Base-by-base conservation (phyloP, 1,140 invertebrate genomes). In the Scaptomyza graminum region DNA sequence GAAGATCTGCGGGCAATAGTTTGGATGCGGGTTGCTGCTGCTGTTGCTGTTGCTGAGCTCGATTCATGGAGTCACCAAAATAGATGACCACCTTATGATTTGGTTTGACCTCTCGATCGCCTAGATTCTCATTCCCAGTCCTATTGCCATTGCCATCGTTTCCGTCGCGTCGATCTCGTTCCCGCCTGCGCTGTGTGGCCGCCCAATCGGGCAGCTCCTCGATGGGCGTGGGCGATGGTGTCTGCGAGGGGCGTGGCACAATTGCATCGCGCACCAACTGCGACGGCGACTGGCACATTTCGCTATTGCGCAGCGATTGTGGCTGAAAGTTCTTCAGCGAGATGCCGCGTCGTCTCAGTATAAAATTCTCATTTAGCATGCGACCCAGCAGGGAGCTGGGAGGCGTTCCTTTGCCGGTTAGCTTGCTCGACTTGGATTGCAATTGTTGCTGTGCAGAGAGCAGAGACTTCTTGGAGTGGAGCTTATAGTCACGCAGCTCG, bases 21-120 rank as follows among this genome's bases (percentile, higher is more conserved):
- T 59, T 59, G 34, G 49, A 55, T 51, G 60, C 43, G 57, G 59
- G 5, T 31, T 31, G 37, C 34, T n/a, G 52, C 15, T 31, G 39
- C 61, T 44, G 47, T n/a, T 59, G 60, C 39, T 25, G 62, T 39
- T 46, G 64, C 37, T 65, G 92, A 92, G 74, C 91, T 62, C 90
- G 80, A 55, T 93, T 93, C 41, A 94, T 93, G 0, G 94, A 94
- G 83, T 95, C 94, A 5, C 95, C 94, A 66, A 95, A 95, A 79
- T 95, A 95, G 65, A 95, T 95, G 44, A 95, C 94, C 12, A 95
- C 94, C 91, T 94, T 95, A 71, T 95, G 95, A 76, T 89, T 90
- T 57, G 79, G 74, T 52, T 84, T 89, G 57, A 69, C 71, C 64
- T 67, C 64, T 39, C 50, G 69, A 72, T 72, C 64, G 37, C 49